Evolutionary conservation across 2,797 vertebrate genomes (phyloP).

Genomic region (Okamejei kenojei): DNA sequence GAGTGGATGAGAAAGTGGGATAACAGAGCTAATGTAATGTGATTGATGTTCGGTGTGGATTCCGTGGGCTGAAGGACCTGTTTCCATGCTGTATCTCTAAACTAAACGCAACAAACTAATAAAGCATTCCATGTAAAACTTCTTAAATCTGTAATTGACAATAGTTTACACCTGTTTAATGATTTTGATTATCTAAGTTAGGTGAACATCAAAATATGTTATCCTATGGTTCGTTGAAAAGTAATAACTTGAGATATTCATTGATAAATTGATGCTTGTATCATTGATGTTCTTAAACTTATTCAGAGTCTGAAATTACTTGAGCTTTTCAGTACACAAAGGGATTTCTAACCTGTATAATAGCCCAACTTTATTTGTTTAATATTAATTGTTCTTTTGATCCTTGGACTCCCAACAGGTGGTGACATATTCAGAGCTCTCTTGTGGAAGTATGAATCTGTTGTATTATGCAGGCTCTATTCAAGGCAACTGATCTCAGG

Average conservation of each 20-base stretch:
- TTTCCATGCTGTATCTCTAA: no score
- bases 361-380: conserved; percentile 44
- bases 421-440: conserved; percentile 44
- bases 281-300: conserved; percentile 37
- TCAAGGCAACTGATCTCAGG: background rate
- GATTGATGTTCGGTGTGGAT: no score
- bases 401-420: conserved; percentile 30
- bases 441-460: background rate
- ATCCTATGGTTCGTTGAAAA: background rate
- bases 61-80: no score
- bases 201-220: background rate
- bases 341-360: conserved; percentile 37
- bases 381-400: conserved; percentile 45
- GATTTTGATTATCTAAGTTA: no score
- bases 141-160: background rate
- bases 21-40: no score
- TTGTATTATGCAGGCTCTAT: background rate
- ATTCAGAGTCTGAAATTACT: conserved; percentile 39
- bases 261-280: conserved; percentile 1
- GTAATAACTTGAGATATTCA: background rate
- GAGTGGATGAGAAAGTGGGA: no score
- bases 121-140: background rate
- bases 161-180: background rate
- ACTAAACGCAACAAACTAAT: background rate
- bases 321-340: background rate